Percentiles rank a stretch among this genome's conserved stretches.
Conservation (phyloP, 2,113 vertebrate species). For the Rhabdornis inornatus region DNA sequence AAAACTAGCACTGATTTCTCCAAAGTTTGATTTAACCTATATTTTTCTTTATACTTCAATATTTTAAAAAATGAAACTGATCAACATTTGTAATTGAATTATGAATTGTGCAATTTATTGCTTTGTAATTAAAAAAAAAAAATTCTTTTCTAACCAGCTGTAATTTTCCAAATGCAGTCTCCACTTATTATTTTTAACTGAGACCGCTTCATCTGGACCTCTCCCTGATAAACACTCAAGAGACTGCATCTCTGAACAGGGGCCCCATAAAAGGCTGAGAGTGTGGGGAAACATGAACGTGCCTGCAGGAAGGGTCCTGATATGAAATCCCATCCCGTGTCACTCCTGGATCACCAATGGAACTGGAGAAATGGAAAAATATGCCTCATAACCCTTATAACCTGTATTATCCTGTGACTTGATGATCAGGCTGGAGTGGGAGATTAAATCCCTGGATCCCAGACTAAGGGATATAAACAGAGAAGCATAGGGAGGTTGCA, state of each 20-base stretch:
- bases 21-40: not conserved
- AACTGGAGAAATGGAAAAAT: not conserved
- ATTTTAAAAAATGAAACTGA: not conserved
- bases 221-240: rapidly evolving
- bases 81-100: not conserved
- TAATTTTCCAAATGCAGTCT: not conserved
- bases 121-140: not conserved
- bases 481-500: not conserved
- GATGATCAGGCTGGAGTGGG: not conserved
- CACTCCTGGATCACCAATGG: not conserved
- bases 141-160: not conserved
- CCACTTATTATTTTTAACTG: not conserved
- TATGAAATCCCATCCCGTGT: not conserved
- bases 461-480: not conserved
- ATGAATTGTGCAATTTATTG: not conserved
- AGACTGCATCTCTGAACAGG: not conserved
- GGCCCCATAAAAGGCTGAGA: not conserved
- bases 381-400: not conserved
- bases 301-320: not conserved
- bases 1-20: not conserved
- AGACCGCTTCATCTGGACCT: not conserved
- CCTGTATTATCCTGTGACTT: not conserved
- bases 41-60: not conserved
- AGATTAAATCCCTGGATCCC: not conserved
- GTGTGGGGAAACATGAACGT: rapidly evolving